These are phyloP conservation scores for Prosopocoilus inquinatus DNA, from an alignment of 2,888 invertebrate species.

Conservation along the genomic window DNA sequence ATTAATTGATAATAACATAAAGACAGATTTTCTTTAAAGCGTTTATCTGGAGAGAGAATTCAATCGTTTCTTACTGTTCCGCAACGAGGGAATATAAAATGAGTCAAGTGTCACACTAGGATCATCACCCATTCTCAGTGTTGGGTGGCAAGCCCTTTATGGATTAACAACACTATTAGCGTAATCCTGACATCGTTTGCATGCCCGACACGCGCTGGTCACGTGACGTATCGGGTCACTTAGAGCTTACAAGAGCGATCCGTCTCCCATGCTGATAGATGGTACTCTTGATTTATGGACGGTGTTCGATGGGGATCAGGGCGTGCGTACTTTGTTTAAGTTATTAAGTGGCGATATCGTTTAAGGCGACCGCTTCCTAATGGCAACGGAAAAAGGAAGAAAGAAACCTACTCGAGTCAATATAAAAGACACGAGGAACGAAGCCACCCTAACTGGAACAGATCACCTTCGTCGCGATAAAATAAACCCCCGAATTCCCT, in stretches of 20 bases:
- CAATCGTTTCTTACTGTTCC: too few relatives aligned
- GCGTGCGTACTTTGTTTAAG: constrained; percentile 12
- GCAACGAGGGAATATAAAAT: too few relatives aligned
- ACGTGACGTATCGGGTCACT: constrained; percentile 17
- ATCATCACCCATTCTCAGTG: neutral
- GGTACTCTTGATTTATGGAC: constrained; percentile 18
- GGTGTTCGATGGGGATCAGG: constrained; percentile 16
- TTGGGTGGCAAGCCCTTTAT: constrained; percentile 12
- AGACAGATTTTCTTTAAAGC: too few relatives aligned
- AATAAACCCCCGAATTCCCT: constrained; percentile 43
- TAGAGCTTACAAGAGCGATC: constrained; percentile 3
- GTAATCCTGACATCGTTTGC: constrained; percentile 22
- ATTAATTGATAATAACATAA: too few relatives aligned
- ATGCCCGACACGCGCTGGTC: constrained; percentile 19
- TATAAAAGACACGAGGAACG: neutral
- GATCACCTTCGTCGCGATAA: constrained; percentile 24
- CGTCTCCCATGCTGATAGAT: neutral
- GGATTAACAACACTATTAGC: constrained; percentile 31
- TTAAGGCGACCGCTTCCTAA: neutral
- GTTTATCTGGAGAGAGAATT: too few relatives aligned
- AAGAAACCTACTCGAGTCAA: constrained; percentile 11
- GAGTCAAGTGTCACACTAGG: neutral
- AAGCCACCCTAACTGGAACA: constrained; percentile 28
- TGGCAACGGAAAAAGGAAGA: neutral
- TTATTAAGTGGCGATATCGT: constrained; percentile 13